These are phyloP conservation scores for Heterotis niloticus DNA, from an alignment of 2,113 vertebrate genomes.

Conservation along the genomic window DNA sequence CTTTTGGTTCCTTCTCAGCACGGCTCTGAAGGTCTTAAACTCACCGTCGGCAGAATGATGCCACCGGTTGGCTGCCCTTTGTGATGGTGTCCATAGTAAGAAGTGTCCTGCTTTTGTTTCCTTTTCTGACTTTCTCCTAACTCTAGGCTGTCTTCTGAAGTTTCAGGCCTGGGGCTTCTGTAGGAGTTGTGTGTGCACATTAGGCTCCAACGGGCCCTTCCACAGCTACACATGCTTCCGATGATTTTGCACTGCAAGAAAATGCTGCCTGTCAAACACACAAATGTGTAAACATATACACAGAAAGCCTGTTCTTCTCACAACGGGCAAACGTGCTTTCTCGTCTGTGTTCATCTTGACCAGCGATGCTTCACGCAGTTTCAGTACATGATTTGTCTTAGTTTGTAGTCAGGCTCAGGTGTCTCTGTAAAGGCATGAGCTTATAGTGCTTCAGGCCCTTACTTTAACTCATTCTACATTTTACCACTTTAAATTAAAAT, in stretches of 20 bases:
- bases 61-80: slow-evolving; percentile 39
- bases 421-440: slow-evolving; percentile 56
- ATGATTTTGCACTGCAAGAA: slow-evolving; percentile 70
- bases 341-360: slow-evolving; percentile 55
- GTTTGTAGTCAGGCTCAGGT: slow-evolving; percentile 56
- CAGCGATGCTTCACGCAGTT: slow-evolving; percentile 49
- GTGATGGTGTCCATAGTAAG: slow-evolving; percentile 45
- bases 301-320: slow-evolving; percentile 54
- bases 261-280: slow-evolving; percentile 59
- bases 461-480: slow-evolving; percentile 40
- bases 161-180: slow-evolving; percentile 76
- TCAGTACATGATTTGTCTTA: slow-evolving; percentile 38
- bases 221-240: slow-evolving; percentile 76
- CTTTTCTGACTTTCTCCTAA: slow-evolving; percentile 60
- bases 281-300: slow-evolving; percentile 46
- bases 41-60: neutral
- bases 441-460: slow-evolving; percentile 47
- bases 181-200: slow-evolving; percentile 69
- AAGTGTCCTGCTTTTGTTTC: slow-evolving; percentile 48
- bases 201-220: slow-evolving; percentile 73
- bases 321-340: slow-evolving; percentile 55
- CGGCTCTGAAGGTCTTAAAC: too few relatives aligned
- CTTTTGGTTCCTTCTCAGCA: too few relatives aligned
- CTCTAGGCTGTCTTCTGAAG: slow-evolving; percentile 79
- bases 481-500: slow-evolving; percentile 49